phyloP scores from a whole-genome alignment of 1,140 invertebrate species.

The Drosophila arawakana region DNA sequence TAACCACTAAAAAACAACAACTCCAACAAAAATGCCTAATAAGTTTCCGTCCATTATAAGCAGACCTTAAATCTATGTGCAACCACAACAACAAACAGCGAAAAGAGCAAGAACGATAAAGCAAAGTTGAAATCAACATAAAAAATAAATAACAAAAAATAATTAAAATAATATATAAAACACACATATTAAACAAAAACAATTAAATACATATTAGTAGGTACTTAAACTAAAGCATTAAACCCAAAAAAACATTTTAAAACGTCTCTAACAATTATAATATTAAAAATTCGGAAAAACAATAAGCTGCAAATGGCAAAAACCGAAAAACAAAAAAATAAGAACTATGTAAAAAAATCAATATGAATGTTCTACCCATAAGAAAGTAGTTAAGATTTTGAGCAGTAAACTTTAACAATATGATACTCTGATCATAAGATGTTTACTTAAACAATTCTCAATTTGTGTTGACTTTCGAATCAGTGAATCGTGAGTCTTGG shows the following conservation, averaged over 20 bases:
- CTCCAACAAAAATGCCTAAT: constrained; percentile 79
- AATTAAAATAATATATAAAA: constrained; percentile 20
- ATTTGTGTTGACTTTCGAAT: constrained; percentile 20
- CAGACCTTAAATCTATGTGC: constrained; percentile 84
- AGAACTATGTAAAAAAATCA: constrained; percentile 36
- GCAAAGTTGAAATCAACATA: constrained; percentile 57
- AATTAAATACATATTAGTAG: constrained; percentile 66
- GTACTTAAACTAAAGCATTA: constrained; percentile 54
- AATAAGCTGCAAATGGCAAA: constrained; percentile 67
- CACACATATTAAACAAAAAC: constrained; percentile 24
- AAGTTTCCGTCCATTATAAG: constrained; percentile 85
- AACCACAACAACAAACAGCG: constrained; percentile 55
- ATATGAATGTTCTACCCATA: constrained; percentile 65
- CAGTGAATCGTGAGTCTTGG: neutral
- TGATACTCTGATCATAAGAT: constrained; percentile 59
- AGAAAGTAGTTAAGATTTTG: constrained; percentile 41
- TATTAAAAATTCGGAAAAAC: constrained; percentile 66
- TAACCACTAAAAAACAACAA: constrained; percentile 42
- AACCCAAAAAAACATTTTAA: constrained; percentile 72
- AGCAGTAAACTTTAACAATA: constrained; percentile 54
- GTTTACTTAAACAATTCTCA: constrained; percentile 54
- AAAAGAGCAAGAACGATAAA: constrained; percentile 50
- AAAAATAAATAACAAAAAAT: constrained; percentile 9
- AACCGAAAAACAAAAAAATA: constrained; percentile 24
- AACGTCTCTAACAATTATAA: constrained; percentile 76